Evolutionary conservation across 2,888 invertebrate genomes (phyloP).

Genomic region (Drosophila niveifrons): DNA sequence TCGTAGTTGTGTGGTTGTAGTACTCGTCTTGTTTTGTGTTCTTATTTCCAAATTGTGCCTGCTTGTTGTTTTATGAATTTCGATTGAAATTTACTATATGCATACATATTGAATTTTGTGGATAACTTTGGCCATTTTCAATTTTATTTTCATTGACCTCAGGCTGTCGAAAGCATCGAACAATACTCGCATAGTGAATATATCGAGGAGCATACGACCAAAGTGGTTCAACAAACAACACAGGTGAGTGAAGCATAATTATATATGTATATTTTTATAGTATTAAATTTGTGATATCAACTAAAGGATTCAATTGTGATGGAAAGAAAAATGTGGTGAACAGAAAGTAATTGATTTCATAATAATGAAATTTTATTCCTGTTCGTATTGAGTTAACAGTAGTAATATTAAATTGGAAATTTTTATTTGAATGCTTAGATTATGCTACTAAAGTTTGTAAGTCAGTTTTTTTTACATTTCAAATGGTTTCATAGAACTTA

Average conservation of each 20-base stretch:
- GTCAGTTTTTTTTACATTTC: too few relatives aligned
- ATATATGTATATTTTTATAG: neutral
- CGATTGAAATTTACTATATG: slow-evolving; percentile 30
- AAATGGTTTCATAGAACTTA: too few relatives aligned
- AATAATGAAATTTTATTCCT: too few relatives aligned
- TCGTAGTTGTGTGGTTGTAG: slow-evolving; percentile 22
- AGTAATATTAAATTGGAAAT: too few relatives aligned
- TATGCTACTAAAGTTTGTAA: too few relatives aligned
- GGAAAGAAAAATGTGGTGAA: too few relatives aligned
- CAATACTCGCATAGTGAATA: slow-evolving; percentile 83
- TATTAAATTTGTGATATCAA: too few relatives aligned
- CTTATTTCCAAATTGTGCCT: slow-evolving; percentile 47
- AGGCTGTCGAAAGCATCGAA: slow-evolving; percentile 85
- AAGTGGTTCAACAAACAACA: slow-evolving; percentile 83
- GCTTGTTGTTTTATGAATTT: slow-evolving; percentile 40
- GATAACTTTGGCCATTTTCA: slow-evolving; percentile 52
- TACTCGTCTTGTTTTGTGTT: slow-evolving; percentile 41
- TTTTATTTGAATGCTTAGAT: too few relatives aligned
- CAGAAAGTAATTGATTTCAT: too few relatives aligned
- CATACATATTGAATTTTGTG: slow-evolving; percentile 15
- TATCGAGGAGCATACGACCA: slow-evolving; percentile 83
- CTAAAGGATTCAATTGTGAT: too few relatives aligned
- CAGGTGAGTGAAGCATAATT: slow-evolving; percentile 71
- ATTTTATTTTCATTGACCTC: slow-evolving; percentile 74
- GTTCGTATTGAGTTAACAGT: too few relatives aligned